Evolutionary conservation across 2,888 invertebrate species (phyloP).

Genomic region (Acholoe squamosa): DNA sequence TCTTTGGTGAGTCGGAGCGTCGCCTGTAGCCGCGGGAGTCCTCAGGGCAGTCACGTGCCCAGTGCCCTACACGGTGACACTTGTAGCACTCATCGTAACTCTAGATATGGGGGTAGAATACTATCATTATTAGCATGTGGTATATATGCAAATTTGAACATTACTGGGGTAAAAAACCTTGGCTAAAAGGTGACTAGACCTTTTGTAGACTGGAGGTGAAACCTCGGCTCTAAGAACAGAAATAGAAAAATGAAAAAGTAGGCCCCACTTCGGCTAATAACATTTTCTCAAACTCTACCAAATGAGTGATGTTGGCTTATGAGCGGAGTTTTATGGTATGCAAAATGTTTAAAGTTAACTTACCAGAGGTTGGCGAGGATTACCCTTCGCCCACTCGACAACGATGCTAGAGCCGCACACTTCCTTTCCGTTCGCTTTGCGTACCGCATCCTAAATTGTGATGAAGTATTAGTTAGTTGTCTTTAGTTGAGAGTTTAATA

Average conservation of each 20-base stretch:
- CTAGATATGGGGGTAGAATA: conserved; percentile 63
- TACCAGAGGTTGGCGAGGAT: conserved; percentile 78
- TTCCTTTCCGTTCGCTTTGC: conserved; percentile 83
- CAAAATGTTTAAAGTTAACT: conserved; percentile 27
- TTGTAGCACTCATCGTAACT: conserved; percentile 83
- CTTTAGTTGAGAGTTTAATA: neutral
- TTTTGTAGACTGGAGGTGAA: too few species aligned
- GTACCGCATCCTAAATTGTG: conserved; percentile 81
- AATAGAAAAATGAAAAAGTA: too few species aligned
- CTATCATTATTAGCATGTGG: too few species aligned
- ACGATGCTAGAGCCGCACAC: conserved; percentile 83
- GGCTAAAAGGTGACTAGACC: too few species aligned
- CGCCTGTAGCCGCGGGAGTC: conserved; percentile 70
- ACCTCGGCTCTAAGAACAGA: too few species aligned
- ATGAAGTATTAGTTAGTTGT: neutral
- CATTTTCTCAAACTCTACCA: too few species aligned
- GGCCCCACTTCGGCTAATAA: too few species aligned
- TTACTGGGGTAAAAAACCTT: too few species aligned
- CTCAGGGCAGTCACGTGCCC: conserved; percentile 83
- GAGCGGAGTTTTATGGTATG: too few species aligned
- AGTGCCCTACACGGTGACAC: conserved; percentile 83
- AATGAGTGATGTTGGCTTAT: too few species aligned
- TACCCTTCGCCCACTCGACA: conserved; percentile 84
- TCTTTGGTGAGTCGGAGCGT: conserved; percentile 47
- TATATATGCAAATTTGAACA: too few species aligned